Base-by-base conservation (phyloP, 2,113 vertebrate genomes). In the Eira barbara region DNA sequence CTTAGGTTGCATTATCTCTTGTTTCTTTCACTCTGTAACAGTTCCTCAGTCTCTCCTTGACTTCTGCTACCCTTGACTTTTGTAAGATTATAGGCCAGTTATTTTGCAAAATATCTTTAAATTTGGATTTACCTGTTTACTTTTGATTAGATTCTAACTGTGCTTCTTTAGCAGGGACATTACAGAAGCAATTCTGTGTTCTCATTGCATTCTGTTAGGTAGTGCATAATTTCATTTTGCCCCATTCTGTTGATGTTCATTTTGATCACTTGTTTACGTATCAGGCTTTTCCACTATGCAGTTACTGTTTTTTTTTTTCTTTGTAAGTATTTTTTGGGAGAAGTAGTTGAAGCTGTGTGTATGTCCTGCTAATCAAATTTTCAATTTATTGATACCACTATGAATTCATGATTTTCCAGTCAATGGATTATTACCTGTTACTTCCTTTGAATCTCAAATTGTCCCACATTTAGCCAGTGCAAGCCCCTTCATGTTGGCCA, bases 361-460 rank as follows among this genome's bases (percentile, higher is more conserved):
- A 12, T 73, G 67, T 61, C 45, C 17, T 84, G 12, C 25, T 95
- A 76, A 87, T 83, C 52, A 81, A 12, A 80, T 52, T 79, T 96
- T 84, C 13, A 80, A 4, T 83, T 89, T 87, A 45, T 82, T 94
- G 65, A 29, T 69, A 73, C n/a, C 36, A 89, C 3, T 74, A 36
- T 80, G n/a, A n/a, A 89, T 82, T 86, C 8, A n/a, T 79, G 11
- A n/a, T 76, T 94, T 94, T 95, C 82, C 91, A 47, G 55, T 93
- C 18, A 49, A 3, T 57, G 9, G 34, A n/a, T 65, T 57, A 55
- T 86, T 63, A 73, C 55, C 23, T 79, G 18, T 81, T 79, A 61
- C 15, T 97, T 84, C 27, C 88, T 69, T 85, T 36, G n/a, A 69
- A 79, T 63, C n/a, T 94, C 31, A 47, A 18, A 69, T 94, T 76